Conservation (phyloP, 2,888 invertebrate species). For the Maniola hyperantus region DNA sequence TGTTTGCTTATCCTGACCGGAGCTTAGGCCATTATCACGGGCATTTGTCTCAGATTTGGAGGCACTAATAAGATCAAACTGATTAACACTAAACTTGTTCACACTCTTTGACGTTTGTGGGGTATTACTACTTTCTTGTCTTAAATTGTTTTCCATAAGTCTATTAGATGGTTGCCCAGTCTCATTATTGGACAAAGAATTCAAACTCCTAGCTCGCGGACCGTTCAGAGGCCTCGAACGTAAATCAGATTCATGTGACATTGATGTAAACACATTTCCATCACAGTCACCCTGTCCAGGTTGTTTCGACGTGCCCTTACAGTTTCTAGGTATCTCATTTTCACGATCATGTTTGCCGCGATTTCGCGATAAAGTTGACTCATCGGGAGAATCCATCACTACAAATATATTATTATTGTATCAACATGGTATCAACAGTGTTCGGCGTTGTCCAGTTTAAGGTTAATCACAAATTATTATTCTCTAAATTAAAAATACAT, state of each 20-base stretch:
- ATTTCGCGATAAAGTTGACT: conserved; percentile 56
- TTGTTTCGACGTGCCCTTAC: conserved; percentile 51
- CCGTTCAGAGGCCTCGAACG: conserved; percentile 58
- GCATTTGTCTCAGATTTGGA: conserved; percentile 51
- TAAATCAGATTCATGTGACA: conserved; percentile 56
- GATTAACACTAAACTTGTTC: conserved; percentile 50
- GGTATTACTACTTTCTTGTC: conserved; percentile 48
- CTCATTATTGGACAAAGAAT: conserved; percentile 48
- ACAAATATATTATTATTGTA: conserved; percentile 55
- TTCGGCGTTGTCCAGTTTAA: conserved; percentile 75
- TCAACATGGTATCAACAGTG: conserved; percentile 54
- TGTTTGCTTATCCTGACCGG: conserved; percentile 50
- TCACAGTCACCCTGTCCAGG: conserved; percentile 53
- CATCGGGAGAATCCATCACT: conserved; percentile 70
- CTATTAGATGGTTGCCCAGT: conserved; percentile 46
- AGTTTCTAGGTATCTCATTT: conserved; percentile 53
- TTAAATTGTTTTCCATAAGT: conserved; percentile 47
- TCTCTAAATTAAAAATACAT: neutral
- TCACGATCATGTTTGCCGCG: conserved; percentile 56
- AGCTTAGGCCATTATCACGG: conserved; percentile 55
- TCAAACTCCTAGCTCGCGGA: conserved; percentile 47
- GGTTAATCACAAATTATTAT: conserved; percentile 50
- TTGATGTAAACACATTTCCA: conserved; percentile 64
- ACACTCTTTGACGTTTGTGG: conserved; percentile 46
- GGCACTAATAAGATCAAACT: conserved; percentile 48